Conservation (phyloP, 2,888 invertebrate species). For the Phyto melanocephala region DNA sequence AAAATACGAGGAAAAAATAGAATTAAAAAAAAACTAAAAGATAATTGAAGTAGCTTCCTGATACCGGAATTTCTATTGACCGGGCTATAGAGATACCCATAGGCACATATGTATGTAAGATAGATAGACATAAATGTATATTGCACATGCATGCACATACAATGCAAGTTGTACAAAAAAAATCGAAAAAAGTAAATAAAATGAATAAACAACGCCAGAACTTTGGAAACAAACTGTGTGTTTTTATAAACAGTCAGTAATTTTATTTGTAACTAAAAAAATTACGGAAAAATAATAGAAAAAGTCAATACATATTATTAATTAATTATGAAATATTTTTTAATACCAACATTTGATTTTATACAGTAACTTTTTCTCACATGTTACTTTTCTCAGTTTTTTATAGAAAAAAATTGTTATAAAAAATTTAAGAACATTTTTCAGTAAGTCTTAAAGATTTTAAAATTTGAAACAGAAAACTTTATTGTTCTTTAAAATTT, state of each 20-base stretch:
- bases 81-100: background rate
- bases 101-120: background rate
- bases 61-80: conserved; percentile 35
- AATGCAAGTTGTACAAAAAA: background rate
- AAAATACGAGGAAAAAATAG: background rate
- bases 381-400: too few species aligned
- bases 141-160: background rate
- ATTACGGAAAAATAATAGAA: too few species aligned
- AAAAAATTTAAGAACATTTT: too few species aligned
- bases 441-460: too few species aligned
- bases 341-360: background rate
- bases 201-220: background rate
- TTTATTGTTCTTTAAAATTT: too few species aligned
- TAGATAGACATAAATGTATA: too few species aligned
- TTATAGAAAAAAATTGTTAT: too few species aligned
- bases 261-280: background rate
- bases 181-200: background rate
- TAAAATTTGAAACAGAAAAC: too few species aligned
- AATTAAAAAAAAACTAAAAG: conserved; percentile 37
- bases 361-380: background rate
- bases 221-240: background rate
- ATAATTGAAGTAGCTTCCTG: conserved; percentile 53
- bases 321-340: conserved; percentile 1
- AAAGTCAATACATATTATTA: background rate
- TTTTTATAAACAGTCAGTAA: background rate